These are phyloP conservation scores for Himalopsyche phryganea DNA, from an alignment of 1,140 invertebrate genomes.

Conservation along the genomic window DNA sequence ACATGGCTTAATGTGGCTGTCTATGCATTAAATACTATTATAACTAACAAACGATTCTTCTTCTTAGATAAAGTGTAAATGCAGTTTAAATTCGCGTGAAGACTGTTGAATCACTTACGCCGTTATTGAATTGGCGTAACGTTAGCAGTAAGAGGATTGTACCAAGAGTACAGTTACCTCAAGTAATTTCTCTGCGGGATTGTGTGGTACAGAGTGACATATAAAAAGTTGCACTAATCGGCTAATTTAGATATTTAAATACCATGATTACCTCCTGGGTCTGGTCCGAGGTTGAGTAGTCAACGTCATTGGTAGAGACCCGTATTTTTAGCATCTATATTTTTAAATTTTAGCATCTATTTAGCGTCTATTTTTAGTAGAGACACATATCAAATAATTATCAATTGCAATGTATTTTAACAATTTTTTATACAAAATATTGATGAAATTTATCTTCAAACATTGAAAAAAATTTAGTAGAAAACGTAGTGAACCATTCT, in stretches of 20 bases:
- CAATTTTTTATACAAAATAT: too few relatives aligned
- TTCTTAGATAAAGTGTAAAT: neutral
- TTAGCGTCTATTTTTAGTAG: too few relatives aligned
- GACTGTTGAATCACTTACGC: neutral
- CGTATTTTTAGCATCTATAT: too few relatives aligned
- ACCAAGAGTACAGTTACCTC: constrained; percentile 18
- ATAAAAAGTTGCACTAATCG: too few relatives aligned
- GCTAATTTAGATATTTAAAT: too few relatives aligned
- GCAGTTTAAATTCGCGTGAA: neutral
- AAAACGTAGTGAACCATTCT: too few relatives aligned
- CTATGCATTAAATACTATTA: neutral
- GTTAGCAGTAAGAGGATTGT: constrained; percentile 21
- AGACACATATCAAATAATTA: too few relatives aligned
- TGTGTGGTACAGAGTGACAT: constrained; percentile 1
- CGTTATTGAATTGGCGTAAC: neutral
- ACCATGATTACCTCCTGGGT: too few relatives aligned
- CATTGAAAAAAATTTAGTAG: too few relatives aligned
- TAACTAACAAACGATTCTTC: neutral
- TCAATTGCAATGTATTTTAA: neutral
- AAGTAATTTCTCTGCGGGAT: constrained; percentile 24
- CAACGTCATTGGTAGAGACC: too few relatives aligned
- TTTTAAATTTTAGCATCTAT: neutral
- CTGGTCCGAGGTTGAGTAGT: too few relatives aligned
- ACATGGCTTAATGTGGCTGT: constrained; percentile 16
- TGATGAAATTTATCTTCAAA: too few relatives aligned